Percentiles rank a stretch among this genome's conserved stretches.
phyloP scores from a whole-genome alignment of 2,113 vertebrate species.

The Formicarius rufipectus region DNA sequence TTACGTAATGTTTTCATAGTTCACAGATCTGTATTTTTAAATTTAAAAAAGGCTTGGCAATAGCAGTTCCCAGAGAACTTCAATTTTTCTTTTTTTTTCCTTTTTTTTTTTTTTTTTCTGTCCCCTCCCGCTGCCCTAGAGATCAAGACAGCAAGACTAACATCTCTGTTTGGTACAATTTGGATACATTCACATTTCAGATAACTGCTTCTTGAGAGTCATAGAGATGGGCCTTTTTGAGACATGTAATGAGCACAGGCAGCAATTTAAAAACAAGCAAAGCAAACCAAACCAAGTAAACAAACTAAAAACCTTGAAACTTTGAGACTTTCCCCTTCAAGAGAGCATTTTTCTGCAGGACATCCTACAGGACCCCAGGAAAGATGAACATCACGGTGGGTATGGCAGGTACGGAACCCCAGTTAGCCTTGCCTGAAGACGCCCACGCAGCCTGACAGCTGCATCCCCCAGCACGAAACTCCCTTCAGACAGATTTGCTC shows the following conservation, averaged over 20 bases:
- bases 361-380: neutral
- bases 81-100: neutral
- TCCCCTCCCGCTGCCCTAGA: no score
- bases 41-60: neutral
- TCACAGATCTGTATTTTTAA: neutral
- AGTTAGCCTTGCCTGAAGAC: neutral
- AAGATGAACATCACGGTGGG: neutral
- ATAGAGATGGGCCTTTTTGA: neutral
- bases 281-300: neutral
- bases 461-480: neutral
- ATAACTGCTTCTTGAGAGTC: neutral
- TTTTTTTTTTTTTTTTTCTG: no score
- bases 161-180: neutral
- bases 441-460: neutral
- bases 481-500: neutral
- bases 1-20: slow-evolving; percentile 47
- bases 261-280: neutral
- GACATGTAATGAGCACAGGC: fast-evolving
- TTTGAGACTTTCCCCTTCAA: neutral
- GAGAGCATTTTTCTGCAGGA: neutral
- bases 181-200: neutral
- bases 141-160: neutral
- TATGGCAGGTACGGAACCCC: neutral
- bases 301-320: neutral
- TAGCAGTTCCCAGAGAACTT: neutral